Evolutionary conservation across 2,888 invertebrate species (phyloP).

Genomic region (Andrena bucephala): DNA sequence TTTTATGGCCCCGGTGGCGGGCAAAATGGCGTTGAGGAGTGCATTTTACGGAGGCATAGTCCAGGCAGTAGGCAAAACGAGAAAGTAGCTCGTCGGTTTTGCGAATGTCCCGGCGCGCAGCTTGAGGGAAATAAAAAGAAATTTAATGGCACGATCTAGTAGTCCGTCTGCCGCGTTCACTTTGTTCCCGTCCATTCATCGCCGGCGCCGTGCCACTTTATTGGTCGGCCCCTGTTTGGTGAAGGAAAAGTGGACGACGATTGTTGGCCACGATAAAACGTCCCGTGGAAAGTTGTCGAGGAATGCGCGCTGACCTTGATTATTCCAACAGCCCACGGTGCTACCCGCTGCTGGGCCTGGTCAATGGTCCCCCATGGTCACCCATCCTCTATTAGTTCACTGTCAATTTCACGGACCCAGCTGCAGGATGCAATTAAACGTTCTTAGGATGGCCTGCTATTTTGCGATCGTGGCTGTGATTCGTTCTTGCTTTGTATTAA

Average conservation of each 20-base stretch:
- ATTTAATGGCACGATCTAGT: slow-evolving; percentile 33
- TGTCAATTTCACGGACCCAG: too few relatives aligned
- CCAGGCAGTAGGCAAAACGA: not conserved
- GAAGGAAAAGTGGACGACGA: slow-evolving; percentile 68
- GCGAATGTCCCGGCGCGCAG: slow-evolving; percentile 1
- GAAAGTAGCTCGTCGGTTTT: slow-evolving; percentile 24
- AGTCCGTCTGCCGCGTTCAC: slow-evolving; percentile 12
- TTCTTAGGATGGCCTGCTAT: too few relatives aligned
- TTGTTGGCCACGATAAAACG: slow-evolving; percentile 58
- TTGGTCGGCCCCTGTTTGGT: slow-evolving; percentile 45
- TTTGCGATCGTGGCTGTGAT: too few relatives aligned
- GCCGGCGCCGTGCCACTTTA: slow-evolving; percentile 60
- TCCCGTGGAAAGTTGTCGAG: slow-evolving; percentile 66
- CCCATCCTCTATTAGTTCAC: not conserved
- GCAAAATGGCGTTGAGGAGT: not conserved
- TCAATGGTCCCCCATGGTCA: slow-evolving; percentile 18
- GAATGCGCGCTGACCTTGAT: slow-evolving; percentile 69
- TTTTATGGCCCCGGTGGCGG: not conserved
- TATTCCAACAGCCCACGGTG: slow-evolving; percentile 34
- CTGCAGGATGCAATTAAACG: too few relatives aligned
- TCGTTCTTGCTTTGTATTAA: too few relatives aligned
- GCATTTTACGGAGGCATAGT: not conserved
- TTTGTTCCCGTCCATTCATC: slow-evolving; percentile 59
- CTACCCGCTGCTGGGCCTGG: slow-evolving; percentile 5
- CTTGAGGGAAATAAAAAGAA: slow-evolving; percentile 23